Evolutionary conservation across 2,113 vertebrate genomes (phyloP).

Genomic region (Megaceryle torquata): DNA sequence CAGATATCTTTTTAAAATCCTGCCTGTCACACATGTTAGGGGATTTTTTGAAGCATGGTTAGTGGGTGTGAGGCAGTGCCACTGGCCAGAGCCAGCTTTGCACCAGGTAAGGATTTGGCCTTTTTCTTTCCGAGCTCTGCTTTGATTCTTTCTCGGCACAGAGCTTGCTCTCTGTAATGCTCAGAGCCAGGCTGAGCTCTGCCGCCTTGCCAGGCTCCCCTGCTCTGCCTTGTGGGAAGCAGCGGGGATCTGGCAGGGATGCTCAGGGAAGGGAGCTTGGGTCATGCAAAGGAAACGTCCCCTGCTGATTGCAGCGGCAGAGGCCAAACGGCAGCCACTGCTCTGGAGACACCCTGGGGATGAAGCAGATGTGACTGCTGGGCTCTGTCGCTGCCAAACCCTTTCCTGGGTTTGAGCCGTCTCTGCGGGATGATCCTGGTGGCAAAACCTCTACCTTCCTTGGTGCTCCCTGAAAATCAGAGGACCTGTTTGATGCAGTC

Average conservation of each 20-base stretch:
- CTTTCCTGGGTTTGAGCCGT: background rate
- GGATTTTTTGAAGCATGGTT: fast-evolving
- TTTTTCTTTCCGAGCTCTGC: background rate
- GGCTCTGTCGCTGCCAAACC: background rate
- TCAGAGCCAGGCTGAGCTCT: background rate
- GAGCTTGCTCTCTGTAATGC: background rate
- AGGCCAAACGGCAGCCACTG: background rate
- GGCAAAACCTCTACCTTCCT: background rate
- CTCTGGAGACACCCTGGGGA: background rate
- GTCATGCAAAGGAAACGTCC: background rate
- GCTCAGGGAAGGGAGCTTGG: background rate
- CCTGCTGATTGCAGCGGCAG: background rate
- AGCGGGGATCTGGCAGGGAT: background rate
- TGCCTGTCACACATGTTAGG: background rate
- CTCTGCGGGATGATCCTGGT: fast-evolving
- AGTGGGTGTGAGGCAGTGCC: fast-evolving
- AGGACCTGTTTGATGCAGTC: fast-evolving
- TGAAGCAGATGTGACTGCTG: background rate
- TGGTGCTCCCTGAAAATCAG: background rate
- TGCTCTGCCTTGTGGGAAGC: background rate
- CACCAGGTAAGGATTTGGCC: background rate
- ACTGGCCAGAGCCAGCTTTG: background rate
- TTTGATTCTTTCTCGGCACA: fast-evolving
- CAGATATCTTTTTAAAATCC: constrained; percentile 11
- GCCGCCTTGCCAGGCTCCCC: background rate